A percentile compares a stretch with the other conserved stretches of the same genome.
Evolutionary conservation across 2,113 vertebrate genomes (phyloP).

Genomic region (Opisthocomus hoazin): DNA sequence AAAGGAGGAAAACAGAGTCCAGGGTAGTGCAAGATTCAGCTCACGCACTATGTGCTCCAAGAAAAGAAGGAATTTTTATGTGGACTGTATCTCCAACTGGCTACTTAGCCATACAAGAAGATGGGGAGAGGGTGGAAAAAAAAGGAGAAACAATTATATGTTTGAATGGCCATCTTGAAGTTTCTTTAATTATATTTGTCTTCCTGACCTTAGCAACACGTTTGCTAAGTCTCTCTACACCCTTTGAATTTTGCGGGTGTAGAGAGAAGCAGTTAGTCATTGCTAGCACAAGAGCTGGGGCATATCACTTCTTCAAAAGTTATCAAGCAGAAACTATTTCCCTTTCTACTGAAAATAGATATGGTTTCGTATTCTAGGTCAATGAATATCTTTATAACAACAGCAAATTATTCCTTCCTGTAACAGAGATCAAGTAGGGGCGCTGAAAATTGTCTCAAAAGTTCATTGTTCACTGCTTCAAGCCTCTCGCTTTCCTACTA

Average conservation of each 20-base stretch:
- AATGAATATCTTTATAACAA: background rate
- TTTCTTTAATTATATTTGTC: background rate
- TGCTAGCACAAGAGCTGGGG: background rate
- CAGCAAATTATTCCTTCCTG: background rate
- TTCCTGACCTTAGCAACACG: background rate
- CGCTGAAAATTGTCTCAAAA: background rate
- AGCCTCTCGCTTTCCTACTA: background rate
- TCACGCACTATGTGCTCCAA: rapidly evolving
- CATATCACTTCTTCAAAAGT: background rate
- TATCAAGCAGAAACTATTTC: background rate
- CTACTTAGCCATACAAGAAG: background rate
- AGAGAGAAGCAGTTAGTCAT: background rate
- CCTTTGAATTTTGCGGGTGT: background rate
- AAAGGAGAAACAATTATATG: background rate
- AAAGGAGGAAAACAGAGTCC: background rate
- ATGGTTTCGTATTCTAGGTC: background rate
- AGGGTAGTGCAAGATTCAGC: background rate
- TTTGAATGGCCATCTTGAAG: background rate
- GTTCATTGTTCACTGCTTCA: background rate
- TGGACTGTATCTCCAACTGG: background rate
- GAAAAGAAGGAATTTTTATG: background rate
- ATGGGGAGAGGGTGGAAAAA: background rate
- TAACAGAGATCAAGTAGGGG: background rate
- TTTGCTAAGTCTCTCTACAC: too few species aligned
- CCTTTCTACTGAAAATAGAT: background rate